Conservation (phyloP, 92 coral and sea anemone genomes). For the Palythoa heliodiscus region DNA sequence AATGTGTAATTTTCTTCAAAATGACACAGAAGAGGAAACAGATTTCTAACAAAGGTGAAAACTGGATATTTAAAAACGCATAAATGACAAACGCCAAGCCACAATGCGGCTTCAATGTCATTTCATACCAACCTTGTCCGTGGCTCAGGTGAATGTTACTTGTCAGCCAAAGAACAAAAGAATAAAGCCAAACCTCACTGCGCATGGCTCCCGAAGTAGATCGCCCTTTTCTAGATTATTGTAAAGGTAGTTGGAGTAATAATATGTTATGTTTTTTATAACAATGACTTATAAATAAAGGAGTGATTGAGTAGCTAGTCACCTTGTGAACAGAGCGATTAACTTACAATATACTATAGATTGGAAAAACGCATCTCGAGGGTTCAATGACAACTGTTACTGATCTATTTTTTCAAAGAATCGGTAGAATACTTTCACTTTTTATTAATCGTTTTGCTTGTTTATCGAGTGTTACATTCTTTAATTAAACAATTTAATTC, state of each 20-base stretch:
- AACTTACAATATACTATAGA: background rate
- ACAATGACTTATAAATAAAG: background rate
- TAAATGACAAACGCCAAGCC: no score
- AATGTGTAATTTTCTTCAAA: no score
- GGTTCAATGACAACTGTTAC: background rate
- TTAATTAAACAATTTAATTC: background rate
- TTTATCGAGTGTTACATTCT: background rate
- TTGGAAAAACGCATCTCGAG: background rate
- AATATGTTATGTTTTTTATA: background rate
- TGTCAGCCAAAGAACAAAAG: background rate
- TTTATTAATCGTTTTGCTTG: background rate
- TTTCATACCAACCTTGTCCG: conserved; percentile 36
- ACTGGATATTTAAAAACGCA: no score
- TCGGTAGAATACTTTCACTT: background rate
- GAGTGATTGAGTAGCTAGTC: background rate
- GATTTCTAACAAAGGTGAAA: no score
- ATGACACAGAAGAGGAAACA: no score
- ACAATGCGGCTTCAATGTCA: background rate
- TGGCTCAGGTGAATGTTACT: background rate
- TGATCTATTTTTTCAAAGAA: background rate
- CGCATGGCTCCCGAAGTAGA: conserved; percentile 12
- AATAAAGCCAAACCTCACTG: background rate
- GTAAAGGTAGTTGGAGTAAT: background rate
- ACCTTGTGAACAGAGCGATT: background rate
- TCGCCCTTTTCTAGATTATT: background rate